Evolutionary conservation across 2,113 vertebrate species (phyloP).

Genomic region (Callopanchax toddi): DNA sequence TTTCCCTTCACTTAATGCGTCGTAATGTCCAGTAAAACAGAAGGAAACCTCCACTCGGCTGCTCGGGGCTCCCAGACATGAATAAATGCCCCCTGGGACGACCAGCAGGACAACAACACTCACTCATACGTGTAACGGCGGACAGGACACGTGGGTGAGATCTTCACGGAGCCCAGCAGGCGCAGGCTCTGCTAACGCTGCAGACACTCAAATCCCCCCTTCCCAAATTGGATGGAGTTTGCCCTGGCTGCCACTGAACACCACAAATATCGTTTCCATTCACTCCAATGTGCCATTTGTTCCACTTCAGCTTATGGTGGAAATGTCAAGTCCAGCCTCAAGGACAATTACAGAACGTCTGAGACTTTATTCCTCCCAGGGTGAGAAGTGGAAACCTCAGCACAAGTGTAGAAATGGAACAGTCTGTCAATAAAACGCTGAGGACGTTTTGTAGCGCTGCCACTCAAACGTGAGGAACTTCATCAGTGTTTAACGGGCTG

Average conservation of each 20-base stretch:
- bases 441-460: slow-evolving; percentile 38
- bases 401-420: slow-evolving; percentile 47
- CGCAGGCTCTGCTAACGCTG: slow-evolving; percentile 59
- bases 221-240: slow-evolving; percentile 62
- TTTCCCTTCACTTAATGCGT: slow-evolving; percentile 51
- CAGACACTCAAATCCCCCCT: slow-evolving; percentile 63
- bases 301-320: slow-evolving; percentile 73
- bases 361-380: slow-evolving; percentile 73
- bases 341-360: slow-evolving; percentile 80
- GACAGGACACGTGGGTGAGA: slow-evolving; percentile 50
- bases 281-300: slow-evolving; percentile 73
- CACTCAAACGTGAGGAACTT: slow-evolving; percentile 30
- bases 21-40: slow-evolving; percentile 56
- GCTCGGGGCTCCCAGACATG: slow-evolving; percentile 48
- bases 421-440: slow-evolving; percentile 34
- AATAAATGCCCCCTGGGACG: slow-evolving; percentile 55
- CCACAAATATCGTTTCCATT: slow-evolving; percentile 76
- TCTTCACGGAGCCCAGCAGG: slow-evolving; percentile 28
- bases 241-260: slow-evolving; percentile 57
- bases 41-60: slow-evolving; percentile 58
- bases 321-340: slow-evolving; percentile 72
- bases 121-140: slow-evolving; percentile 46
- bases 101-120: slow-evolving; percentile 55
- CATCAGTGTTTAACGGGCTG: slow-evolving; percentile 28
- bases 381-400: slow-evolving; percentile 60